Evolutionary conservation across 2,797 vertebrate genomes (phyloP), one percentile per base, ranked within the genome.

Genomic region (Pampus argenteus): DNA sequence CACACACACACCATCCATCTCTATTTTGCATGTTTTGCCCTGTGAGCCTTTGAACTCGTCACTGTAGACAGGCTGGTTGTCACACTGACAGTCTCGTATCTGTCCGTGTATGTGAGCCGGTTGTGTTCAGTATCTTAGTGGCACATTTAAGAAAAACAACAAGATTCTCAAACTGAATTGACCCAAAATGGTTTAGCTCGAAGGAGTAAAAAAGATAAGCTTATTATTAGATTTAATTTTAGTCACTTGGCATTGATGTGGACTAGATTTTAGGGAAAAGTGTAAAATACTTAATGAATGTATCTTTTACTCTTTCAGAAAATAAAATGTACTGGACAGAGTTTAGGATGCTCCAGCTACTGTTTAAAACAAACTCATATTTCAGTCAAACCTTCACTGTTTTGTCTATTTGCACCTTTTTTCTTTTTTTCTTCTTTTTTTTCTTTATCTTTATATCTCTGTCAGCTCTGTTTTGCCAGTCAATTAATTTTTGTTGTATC

Each of bases 151-250:
- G 71, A 70, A 79, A 84, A 82, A 70, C 66, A 82, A 79, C 71
- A 74, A 31, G 13, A 66, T 71, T 78, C 55, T 63, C 54, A 82
- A 78, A 76, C 76, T 31, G 71, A 78, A 82, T 52, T 82, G 86
- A 86, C 82, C 86, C 55, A 88, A 81, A 89, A 86, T 69, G 65
- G 55, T 81, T 82, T 76, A 72, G 81, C 83, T 87, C 13, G 57
- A 22, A 87, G 86, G 78, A 56, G 50, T 17, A 28, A 34, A 49
- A 70, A 74, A 70, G 71, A 89, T 78, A 91, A 89, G 86, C 84
- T 82, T 77, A 82, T 82, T 77, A 82, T 90, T 89, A 88, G 42
- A 85, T 85, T 71, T 76, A 76, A 86, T 86, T 84, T 78, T 79
- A 83, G 69, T 80, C 68, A 55, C 78, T 77, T 87, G 38, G 66